Evolutionary conservation across 2,888 invertebrate species (phyloP).

Genomic region (Subacronicta megacephala): DNA sequence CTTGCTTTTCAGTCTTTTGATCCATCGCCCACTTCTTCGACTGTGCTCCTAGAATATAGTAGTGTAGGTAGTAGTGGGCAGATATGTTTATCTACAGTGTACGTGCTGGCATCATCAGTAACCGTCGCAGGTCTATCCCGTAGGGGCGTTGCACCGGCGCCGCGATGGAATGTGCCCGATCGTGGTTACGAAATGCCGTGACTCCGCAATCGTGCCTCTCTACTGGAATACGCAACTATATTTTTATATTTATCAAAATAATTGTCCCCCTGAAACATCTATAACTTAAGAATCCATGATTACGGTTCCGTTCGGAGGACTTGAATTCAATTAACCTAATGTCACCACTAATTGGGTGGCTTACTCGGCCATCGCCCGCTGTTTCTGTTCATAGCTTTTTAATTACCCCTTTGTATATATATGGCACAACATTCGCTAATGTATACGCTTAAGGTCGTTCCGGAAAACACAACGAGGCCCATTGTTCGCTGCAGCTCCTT

Average conservation of each 20-base stretch:
- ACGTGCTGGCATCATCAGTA: slow-evolving; percentile 69
- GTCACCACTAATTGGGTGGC: slow-evolving; percentile 70
- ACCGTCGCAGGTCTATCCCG: slow-evolving; percentile 75
- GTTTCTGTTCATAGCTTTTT: slow-evolving; percentile 81
- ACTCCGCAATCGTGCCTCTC: slow-evolving; percentile 76
- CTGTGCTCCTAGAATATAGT: slow-evolving; percentile 22
- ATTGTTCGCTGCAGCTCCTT: slow-evolving; percentile 83
- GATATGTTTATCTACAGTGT: slow-evolving; percentile 51
- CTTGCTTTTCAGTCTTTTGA: slow-evolving; percentile 40
- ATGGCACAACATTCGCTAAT: slow-evolving; percentile 82
- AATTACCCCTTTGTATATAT: slow-evolving; percentile 81
- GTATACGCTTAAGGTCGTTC: slow-evolving; percentile 76
- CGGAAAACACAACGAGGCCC: slow-evolving; percentile 78
- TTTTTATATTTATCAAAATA: slow-evolving; percentile 62
- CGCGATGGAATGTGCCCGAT: slow-evolving; percentile 84
- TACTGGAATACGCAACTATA: slow-evolving; percentile 73
- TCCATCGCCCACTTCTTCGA: slow-evolving; percentile 53
- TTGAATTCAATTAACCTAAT: slow-evolving; percentile 59
- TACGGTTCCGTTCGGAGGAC: slow-evolving; percentile 26
- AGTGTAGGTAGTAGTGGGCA: slow-evolving; percentile 56
- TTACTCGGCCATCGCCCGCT: slow-evolving; percentile 57
- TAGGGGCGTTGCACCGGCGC: slow-evolving; percentile 82
- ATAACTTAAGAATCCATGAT: slow-evolving; percentile 6
- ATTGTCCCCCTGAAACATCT: slow-evolving; percentile 41
- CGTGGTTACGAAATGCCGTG: slow-evolving; percentile 86